Evolutionary conservation across 2,113 vertebrate species (phyloP), one percentile per base, ranked within the genome.

Genomic region (Gymnorhina tibicen): DNA sequence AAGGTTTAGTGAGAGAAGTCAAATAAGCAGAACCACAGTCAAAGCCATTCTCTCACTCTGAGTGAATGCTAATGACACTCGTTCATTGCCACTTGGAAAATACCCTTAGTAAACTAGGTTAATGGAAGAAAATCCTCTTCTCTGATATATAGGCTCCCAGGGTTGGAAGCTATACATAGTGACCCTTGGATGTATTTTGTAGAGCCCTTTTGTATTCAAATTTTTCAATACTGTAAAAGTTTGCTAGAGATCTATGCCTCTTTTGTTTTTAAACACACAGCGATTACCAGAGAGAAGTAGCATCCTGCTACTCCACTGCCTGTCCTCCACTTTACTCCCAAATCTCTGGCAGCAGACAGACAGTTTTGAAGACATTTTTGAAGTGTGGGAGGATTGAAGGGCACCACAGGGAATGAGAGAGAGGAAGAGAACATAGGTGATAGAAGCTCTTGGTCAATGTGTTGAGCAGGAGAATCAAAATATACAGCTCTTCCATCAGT

Each of bases 1-100:
- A 93, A 93, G 30, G 66, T 75, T 93, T 93, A 85, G 74, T 63
- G 82, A 93, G 90, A 91, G 91, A 95, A 97, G 95, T 95, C 93
- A 96, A 94, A 90, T 70, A 83, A 81, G 85, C 85, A 90, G 92
- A 92, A 88, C 56, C 63, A 10, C 92, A 92, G 93, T 90, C 95
- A 95, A 95, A 90, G 93, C 90, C 76, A 21, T 90, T 63, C 90
- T 85, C 58, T 93, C 92, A 75, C 94, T 74, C 59, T 21, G 24
- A 41, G n/a, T 92, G 95, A 96, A 97, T 91, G 82, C 90, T 97
- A 97, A 96, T 94, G 70, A 84, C 64, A 84, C 35, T 91, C 1
- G 20, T 53, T 86, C 85, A 56, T 16, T 84, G 56, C 87, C 0
- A 0, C 79, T 46, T 49, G 72, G 72, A 92, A 88, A 94, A 94